Percentiles rank a stretch among this genome's conserved stretches.
These are phyloP conservation scores for Caenorhabditis zanzibari DNA, from an alignment of 2,888 invertebrate genomes.

Conservation along the genomic window DNA sequence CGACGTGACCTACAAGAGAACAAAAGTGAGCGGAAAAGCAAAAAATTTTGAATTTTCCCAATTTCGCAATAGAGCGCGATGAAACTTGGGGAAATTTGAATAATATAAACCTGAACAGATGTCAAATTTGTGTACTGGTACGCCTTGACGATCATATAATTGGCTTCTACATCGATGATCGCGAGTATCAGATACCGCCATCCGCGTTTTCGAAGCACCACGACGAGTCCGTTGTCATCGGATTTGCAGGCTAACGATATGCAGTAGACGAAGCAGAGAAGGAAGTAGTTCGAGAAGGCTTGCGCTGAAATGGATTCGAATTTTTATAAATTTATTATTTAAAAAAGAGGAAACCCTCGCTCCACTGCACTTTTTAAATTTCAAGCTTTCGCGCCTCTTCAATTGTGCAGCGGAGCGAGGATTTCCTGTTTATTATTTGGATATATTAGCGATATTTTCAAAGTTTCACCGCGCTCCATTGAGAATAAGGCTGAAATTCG, in stretches of 20 bases:
- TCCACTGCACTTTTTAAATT: too few species aligned
- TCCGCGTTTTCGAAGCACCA: conserved; percentile 64
- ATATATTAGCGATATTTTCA: too few species aligned
- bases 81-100: background rate
- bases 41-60: too few species aligned
- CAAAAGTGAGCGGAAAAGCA: too few species aligned
- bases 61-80: too few species aligned
- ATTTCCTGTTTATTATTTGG: background rate
- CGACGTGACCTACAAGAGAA: too few species aligned
- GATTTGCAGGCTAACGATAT: conserved; percentile 88
- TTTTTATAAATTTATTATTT: too few species aligned
- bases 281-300: conserved; percentile 90
- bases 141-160: conserved; percentile 90
- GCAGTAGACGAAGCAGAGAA: conserved; percentile 89
- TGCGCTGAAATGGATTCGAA: conserved; percentile 87
- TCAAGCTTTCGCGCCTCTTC: too few species aligned
- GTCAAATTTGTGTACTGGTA: conserved; percentile 89
- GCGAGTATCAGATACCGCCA: conserved; percentile 88
- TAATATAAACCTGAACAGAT: conserved; percentile 87
- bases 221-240: conserved; percentile 74
- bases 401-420: too few species aligned
- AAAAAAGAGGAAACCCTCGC: too few species aligned
- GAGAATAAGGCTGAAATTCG: too few species aligned
- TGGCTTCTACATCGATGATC: conserved; percentile 91
- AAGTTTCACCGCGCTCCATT: too few species aligned